A percentile compares a stretch with the other conserved stretches of the same genome.
phyloP scores from a whole-genome alignment of 2,888 invertebrate genomes.

The Tipula confusa region DNA sequence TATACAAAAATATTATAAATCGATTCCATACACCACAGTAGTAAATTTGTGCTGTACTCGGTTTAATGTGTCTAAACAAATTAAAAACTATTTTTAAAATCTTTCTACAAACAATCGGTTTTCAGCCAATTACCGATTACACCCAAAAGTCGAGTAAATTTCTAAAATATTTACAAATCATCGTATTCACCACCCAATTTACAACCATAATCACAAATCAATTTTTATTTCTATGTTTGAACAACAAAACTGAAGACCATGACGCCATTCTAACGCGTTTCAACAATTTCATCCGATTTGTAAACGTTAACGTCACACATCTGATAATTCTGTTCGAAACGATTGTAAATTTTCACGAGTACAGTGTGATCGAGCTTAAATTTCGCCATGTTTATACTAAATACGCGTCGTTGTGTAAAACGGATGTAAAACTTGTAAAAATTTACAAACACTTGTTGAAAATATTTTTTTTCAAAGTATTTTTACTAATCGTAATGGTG shows the following conservation, averaged over 20 bases:
- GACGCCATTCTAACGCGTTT: neutral
- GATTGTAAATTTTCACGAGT: neutral
- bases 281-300: neutral
- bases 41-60: no score
- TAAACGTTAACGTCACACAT: neutral
- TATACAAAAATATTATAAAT: no score
- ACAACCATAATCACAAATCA: neutral
- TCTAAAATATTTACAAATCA: neutral
- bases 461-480: neutral
- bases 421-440: neutral
- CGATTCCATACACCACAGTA: no score
- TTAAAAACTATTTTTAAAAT: neutral
- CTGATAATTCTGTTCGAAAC: neutral
- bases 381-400: neutral
- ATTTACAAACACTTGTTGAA: neutral
- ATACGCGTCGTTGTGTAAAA: neutral
- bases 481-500: neutral
- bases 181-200: neutral
- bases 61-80: neutral
- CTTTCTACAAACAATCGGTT: neutral
- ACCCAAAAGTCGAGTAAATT: neutral
- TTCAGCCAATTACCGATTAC: neutral
- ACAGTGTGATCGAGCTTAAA: neutral
- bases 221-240: neutral
- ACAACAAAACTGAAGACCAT: neutral